Percentiles rank a stretch among this genome's conserved stretches.
These are phyloP conservation scores for Mus pahari DNA, from an alignment of 2,113 vertebrate species.

Conservation along the genomic window DNA sequence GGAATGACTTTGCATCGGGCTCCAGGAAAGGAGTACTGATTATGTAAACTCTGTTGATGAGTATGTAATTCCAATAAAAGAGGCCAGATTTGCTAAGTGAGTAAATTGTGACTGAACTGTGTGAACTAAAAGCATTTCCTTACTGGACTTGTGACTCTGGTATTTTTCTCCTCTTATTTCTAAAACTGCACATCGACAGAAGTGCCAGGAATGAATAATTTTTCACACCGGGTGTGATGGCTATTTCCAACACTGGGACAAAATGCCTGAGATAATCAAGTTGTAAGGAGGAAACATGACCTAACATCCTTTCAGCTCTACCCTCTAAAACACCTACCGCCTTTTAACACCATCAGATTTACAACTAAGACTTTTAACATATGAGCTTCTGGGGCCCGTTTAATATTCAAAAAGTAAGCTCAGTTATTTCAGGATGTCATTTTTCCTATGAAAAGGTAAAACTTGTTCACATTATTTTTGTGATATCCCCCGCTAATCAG, in stretches of 20 bases:
- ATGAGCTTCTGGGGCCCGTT: not conserved
- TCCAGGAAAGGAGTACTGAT: not conserved
- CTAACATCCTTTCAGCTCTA: not conserved
- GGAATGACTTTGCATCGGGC: not conserved
- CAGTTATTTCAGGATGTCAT: not conserved
- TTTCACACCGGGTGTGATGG: not conserved
- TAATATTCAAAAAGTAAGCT: not conserved
- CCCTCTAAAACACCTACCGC: not conserved
- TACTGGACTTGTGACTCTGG: not conserved
- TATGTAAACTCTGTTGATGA: not conserved
- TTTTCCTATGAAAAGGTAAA: not conserved
- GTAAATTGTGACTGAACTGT: not conserved
- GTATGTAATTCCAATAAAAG: not conserved
- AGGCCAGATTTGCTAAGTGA: not conserved
- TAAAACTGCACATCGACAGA: not conserved
- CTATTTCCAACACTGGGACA: not conserved
- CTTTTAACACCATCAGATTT: not conserved
- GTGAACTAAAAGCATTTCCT: not conserved
- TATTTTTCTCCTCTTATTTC: constrained; percentile 33
- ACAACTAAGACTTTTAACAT: not conserved
- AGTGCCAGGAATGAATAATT: not conserved
- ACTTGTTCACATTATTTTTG: not conserved
- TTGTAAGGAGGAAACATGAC: not conserved
- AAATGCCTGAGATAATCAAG: not conserved
- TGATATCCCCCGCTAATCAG: not conserved